Percentiles rank a stretch among this genome's conserved stretches.
Evolutionary conservation across 2,113 vertebrate genomes (phyloP).

Genomic region (Gasterosteus nipponicus): DNA sequence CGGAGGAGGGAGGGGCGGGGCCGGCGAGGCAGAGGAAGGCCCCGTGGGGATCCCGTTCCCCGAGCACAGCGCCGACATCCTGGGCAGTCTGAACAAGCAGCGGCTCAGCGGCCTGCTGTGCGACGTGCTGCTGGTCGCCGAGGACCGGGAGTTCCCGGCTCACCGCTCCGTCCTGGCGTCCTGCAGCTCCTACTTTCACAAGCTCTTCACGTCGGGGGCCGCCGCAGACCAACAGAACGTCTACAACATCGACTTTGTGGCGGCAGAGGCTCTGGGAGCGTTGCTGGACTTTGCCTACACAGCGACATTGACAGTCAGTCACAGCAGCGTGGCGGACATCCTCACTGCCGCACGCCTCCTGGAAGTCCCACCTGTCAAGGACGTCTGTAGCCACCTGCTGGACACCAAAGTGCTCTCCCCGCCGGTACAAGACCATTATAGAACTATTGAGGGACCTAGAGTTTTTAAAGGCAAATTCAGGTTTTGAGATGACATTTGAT

Average conservation of each 20-base stretch:
- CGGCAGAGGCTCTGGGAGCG: constrained; percentile 90
- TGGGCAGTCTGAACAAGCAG: constrained; percentile 95
- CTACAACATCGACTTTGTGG: constrained; percentile 96
- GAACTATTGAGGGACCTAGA: constrained; percentile 14
- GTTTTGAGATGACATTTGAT: constrained; percentile 3
- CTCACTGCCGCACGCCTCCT: constrained; percentile 93
- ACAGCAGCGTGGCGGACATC: constrained; percentile 92
- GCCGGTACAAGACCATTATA: constrained; percentile 73
- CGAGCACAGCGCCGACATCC: constrained; percentile 96
- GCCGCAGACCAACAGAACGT: constrained; percentile 94
- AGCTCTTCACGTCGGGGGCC: constrained; percentile 96
- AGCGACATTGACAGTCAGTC: constrained; percentile 95
- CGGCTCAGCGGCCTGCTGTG: constrained; percentile 92
- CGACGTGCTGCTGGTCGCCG: constrained; percentile 94
- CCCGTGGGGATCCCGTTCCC: constrained; percentile 99
- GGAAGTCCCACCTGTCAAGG: constrained; percentile 93
- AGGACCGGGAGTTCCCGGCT: constrained; percentile 94
- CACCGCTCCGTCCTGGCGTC: constrained; percentile 98
- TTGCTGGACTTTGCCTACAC: constrained; percentile 99
- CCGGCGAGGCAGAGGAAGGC: constrained; percentile 89
- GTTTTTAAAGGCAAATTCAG: constrained; percentile 7
- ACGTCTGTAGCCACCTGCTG: constrained; percentile 96
- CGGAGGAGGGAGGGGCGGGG: constrained; percentile 70
- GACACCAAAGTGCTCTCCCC: constrained; percentile 95
- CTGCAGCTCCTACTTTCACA: constrained; percentile 98